Conservation (phyloP, 2,888 invertebrate genomes). For the Chironomus tentans region DNA sequence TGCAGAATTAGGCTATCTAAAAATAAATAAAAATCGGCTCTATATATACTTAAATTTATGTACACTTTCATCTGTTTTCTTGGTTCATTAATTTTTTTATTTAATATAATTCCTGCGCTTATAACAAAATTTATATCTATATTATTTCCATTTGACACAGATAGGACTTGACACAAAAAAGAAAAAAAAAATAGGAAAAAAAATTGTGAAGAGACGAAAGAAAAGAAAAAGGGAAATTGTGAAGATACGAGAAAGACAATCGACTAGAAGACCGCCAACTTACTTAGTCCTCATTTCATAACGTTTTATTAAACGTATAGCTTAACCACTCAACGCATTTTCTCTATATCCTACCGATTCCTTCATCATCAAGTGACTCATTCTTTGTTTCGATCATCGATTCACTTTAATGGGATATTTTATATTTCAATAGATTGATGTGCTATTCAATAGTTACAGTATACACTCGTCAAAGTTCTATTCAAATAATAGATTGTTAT, state of each 20-base stretch:
- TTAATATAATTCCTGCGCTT: too few relatives aligned
- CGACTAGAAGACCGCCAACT: too few relatives aligned
- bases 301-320: neutral
- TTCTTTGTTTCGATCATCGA: neutral
- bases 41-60: too few relatives aligned
- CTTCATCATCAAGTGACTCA: neutral
- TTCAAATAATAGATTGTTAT: constrained; percentile 21
- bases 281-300: neutral
- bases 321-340: neutral
- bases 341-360: neutral
- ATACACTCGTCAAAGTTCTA: neutral
- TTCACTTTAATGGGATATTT: too few relatives aligned
- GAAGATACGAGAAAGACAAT: too few relatives aligned
- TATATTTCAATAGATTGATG: neutral
- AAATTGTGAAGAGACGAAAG: neutral
- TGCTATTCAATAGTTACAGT: neutral
- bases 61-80: too few relatives aligned
- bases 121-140: neutral
- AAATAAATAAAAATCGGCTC: too few relatives aligned
- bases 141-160: neutral
- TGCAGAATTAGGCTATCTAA: too few relatives aligned
- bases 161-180: neutral
- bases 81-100: too few relatives aligned
- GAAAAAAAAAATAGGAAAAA: neutral
- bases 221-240: too few relatives aligned